Conservation (phyloP, 1,140 invertebrate species). For the Choristoneura fumiferana region DNA sequence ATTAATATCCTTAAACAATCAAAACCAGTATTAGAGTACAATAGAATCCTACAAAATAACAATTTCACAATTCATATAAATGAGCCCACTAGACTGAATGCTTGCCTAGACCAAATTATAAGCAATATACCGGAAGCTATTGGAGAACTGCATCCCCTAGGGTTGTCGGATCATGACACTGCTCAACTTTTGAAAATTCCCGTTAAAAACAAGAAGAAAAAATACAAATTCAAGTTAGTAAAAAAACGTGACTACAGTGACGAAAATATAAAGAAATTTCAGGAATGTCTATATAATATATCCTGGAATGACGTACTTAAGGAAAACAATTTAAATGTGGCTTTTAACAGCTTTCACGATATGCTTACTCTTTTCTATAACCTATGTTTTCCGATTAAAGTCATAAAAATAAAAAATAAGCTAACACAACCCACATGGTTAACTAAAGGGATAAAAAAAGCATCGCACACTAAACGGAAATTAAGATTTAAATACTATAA, state of each 20-base stretch:
- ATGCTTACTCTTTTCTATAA: neutral
- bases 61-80: slow-evolving; percentile 16
- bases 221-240: neutral
- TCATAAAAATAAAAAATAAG: neutral
- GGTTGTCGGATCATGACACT: slow-evolving; percentile 30
- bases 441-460: neutral
- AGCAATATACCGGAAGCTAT: slow-evolving; percentile 20
- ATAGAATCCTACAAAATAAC: neutral
- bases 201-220: neutral
- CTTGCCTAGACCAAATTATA: slow-evolving; percentile 24
- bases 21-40: neutral
- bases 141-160: slow-evolving; percentile 16
- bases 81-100: slow-evolving; percentile 11
- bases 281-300: slow-evolving; percentile 23
- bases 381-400: neutral
- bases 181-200: neutral
- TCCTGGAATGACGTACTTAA: neutral
- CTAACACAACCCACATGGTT: neutral
- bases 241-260: slow-evolving; percentile 23
- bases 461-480: too few relatives aligned
- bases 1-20: neutral
- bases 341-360: neutral
- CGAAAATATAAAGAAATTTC: slow-evolving; percentile 18
- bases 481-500: too few relatives aligned
- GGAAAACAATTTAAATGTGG: neutral